Conservation (phyloP, 2,113 vertebrate species). For the Microcebus griseorufus region DNA sequence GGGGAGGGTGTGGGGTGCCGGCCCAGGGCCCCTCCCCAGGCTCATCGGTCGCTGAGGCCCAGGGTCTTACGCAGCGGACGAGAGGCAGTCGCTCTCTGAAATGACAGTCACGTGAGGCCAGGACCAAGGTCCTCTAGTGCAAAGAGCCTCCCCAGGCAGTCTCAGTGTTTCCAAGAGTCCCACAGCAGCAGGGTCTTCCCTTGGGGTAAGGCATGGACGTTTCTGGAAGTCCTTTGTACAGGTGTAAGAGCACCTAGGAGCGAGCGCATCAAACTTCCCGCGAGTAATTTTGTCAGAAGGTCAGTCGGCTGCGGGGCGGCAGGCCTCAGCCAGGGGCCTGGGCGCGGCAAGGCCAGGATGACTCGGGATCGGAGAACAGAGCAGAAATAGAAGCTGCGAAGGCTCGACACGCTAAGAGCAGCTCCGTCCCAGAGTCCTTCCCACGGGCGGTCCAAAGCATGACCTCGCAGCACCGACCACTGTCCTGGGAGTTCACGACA, state of each 20-base stretch:
- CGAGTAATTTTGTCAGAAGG: not conserved
- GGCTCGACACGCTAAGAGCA: rapidly evolving
- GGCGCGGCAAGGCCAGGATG: not conserved
- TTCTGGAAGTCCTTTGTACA: not conserved
- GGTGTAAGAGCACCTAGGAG: not conserved
- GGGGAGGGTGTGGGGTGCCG: rapidly evolving
- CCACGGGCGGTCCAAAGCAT: not conserved
- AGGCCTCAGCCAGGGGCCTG: too few relatives aligned
- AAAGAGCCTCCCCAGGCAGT: not conserved
- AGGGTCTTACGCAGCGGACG: rapidly evolving
- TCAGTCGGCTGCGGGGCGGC: rapidly evolving
- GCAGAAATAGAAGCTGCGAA: rapidly evolving
- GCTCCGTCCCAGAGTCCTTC: not conserved
- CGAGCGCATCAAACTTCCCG: not conserved
- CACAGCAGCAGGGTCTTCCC: not conserved
- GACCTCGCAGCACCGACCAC: not conserved
- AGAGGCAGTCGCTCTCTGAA: not conserved
- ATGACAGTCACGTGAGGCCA: rapidly evolving
- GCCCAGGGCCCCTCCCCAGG: rapidly evolving
- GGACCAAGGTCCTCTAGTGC: not conserved
- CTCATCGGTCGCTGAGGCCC: not conserved
- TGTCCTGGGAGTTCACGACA: rapidly evolving
- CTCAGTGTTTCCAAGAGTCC: not conserved
- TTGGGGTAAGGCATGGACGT: not conserved
- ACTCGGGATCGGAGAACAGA: too few relatives aligned